Evolutionary conservation across 2,113 vertebrate genomes (phyloP), one percentile per base, ranked within the genome.

Genomic region (Porphyrio hochstetteri): DNA sequence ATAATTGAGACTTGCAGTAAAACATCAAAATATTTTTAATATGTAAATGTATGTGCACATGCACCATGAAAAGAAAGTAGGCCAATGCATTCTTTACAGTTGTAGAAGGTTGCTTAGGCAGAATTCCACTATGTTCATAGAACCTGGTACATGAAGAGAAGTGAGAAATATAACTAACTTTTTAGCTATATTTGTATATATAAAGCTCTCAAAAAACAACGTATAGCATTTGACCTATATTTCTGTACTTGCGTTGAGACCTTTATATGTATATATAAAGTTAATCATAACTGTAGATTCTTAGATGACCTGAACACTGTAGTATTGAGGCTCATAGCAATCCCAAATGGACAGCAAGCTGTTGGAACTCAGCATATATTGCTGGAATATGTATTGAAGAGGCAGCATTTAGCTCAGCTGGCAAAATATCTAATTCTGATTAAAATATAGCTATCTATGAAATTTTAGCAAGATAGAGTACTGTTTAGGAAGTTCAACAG

Each of bases 401-500:
- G 27, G 55, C 23, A 72, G 50, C 35, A 68, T 86, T 70, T 72
- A 84, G 16, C 40, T 35, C 35, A 84, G 25, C 65, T 95, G 38
- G 68, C 15, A 92, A 93, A 93, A 76, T 72, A 76, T 11, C 25
- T 75, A 16, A 64, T 92, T 79, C 15, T 84, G 31, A 78, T 68
- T 61, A 92, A 88, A 88, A 86, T 50, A 79, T 17, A 83, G 78
- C n/a, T 27, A 36, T 17, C 52, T 64, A 33, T 6, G 9, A 59
- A 46, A 57, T 82, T 92, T 88, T 91, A 82, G 65, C 28, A 84
- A 81, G 83, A 75, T 38, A 16, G 56, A 90, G 25, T 61, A 40
- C 42, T 89, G 59, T 88, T 87, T 55, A 72, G 61, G 64, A 91
- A 68, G 27, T 80, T 81, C 91, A 94, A 91, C 90, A 75, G 88